phyloP scores from a whole-genome alignment of 2,888 invertebrate species.

The Tetrapedia diversipes region DNA sequence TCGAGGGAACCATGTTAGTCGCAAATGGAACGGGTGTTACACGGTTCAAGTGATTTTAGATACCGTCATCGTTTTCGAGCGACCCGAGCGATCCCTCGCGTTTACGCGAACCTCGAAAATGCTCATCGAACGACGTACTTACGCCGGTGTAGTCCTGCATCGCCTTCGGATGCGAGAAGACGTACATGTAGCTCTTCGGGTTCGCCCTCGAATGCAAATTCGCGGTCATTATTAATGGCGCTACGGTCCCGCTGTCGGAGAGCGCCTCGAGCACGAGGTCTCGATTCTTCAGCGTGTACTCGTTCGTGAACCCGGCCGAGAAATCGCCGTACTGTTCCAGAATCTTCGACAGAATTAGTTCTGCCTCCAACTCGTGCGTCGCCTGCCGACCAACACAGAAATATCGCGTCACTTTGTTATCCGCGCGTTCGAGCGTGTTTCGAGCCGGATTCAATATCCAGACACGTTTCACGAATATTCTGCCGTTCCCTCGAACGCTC shows the following conservation, averaged over 20 bases:
- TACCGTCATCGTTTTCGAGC: neutral
- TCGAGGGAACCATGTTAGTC: no score
- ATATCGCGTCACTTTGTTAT: constrained; percentile 45
- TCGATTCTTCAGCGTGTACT: constrained; percentile 86
- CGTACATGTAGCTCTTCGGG: constrained; percentile 92
- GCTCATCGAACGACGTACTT: constrained; percentile 81
- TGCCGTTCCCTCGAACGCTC: neutral
- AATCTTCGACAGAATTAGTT: constrained; percentile 76
- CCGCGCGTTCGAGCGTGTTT: constrained; percentile 16
- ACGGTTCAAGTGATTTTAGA: neutral
- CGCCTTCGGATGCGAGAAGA: constrained; percentile 92
- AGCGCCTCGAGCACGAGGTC: constrained; percentile 93
- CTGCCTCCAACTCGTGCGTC: constrained; percentile 79
- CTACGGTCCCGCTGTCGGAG: constrained; percentile 93
- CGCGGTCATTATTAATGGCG: constrained; percentile 91
- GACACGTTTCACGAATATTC: constrained; percentile 6
- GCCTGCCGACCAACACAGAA: constrained; percentile 73
- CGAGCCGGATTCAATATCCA: constrained; percentile 17
- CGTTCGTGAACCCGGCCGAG: constrained; percentile 85
- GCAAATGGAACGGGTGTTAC: no score
- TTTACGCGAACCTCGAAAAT: neutral
- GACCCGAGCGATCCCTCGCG: neutral
- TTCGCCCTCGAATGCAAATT: constrained; percentile 90
- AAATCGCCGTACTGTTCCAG: constrained; percentile 78
- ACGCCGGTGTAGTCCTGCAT: constrained; percentile 91